Conservation (phyloP, 2,888 invertebrate species). For the Hartigia nigra region DNA sequence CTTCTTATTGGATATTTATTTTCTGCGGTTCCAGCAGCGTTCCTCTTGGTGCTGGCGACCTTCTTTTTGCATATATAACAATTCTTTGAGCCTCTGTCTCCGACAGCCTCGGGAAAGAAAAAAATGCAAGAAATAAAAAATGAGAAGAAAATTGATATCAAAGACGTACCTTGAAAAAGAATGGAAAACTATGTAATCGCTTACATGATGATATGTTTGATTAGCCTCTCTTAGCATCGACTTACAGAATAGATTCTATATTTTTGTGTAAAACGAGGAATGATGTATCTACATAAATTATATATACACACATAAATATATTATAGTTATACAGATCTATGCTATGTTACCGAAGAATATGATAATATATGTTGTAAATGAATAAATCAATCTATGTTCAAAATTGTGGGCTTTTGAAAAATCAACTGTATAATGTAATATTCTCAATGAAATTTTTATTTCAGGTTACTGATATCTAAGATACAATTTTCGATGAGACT, state of each 20-base stretch:
- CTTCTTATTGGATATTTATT: background rate
- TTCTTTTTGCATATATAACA: background rate
- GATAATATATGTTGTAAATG: slow-evolving; percentile 62
- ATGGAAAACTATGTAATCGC: slow-evolving; percentile 16
- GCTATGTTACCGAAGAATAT: slow-evolving; percentile 61
- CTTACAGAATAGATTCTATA: slow-evolving; percentile 61
- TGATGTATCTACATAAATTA: slow-evolving; percentile 56
- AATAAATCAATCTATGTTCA: slow-evolving; percentile 64
- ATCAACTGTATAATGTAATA: background rate
- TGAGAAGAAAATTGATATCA: slow-evolving; percentile 4
- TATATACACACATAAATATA: slow-evolving; percentile 31
- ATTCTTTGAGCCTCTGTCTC: background rate
- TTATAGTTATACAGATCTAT: slow-evolving; percentile 59
- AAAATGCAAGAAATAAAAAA: background rate
- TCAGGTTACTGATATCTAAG: background rate
- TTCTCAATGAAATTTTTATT: background rate
- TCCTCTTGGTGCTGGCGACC: background rate
- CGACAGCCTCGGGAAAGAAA: background rate
- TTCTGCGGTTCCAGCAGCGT: background rate
- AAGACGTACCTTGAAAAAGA: slow-evolving; percentile 23
- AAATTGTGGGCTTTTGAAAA: slow-evolving; percentile 23
- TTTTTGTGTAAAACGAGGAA: slow-evolving; percentile 62
- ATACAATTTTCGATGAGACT: background rate
- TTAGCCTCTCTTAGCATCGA: slow-evolving; percentile 50
- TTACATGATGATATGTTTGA: slow-evolving; percentile 40